phyloP scores from a whole-genome alignment of 2,888 invertebrate species.

The Agonopterix heracliana region DNA sequence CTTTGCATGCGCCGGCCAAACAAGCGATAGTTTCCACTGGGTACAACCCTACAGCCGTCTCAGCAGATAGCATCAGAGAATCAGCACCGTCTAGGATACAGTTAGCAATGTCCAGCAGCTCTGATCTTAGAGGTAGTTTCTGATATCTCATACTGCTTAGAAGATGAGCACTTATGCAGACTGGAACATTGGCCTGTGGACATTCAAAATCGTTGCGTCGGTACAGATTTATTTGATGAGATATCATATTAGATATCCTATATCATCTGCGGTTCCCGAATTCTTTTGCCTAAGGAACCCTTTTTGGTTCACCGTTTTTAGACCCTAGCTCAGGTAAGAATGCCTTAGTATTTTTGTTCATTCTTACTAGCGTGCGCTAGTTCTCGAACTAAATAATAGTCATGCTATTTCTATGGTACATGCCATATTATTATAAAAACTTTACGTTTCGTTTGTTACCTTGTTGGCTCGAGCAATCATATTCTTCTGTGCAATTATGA shows the following conservation, averaged over 20 bases:
- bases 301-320: no score
- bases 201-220: no score
- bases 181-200: slow-evolving; percentile 49
- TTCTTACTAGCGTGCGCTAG: no score
- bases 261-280: no score
- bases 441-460: slow-evolving; percentile 32
- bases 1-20: slow-evolving; percentile 73
- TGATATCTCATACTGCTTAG: slow-evolving; percentile 51
- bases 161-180: slow-evolving; percentile 47
- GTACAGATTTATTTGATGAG: no score
- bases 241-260: no score
- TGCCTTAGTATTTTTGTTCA: no score
- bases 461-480: slow-evolving; percentile 67
- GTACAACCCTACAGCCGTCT: slow-evolving; percentile 80
- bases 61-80: slow-evolving; percentile 81
- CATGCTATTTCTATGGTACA: no score
- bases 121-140: slow-evolving; percentile 69
- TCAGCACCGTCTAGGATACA: slow-evolving; percentile 85
- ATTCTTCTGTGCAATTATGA: slow-evolving; percentile 73
- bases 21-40: slow-evolving; percentile 69
- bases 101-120: slow-evolving; percentile 82
- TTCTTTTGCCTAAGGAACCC: no score
- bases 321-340: no score
- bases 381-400: no score
- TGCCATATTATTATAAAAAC: not conserved